Base-by-base conservation (phyloP, 2,888 invertebrate species). In the Torymus auratus region DNA sequence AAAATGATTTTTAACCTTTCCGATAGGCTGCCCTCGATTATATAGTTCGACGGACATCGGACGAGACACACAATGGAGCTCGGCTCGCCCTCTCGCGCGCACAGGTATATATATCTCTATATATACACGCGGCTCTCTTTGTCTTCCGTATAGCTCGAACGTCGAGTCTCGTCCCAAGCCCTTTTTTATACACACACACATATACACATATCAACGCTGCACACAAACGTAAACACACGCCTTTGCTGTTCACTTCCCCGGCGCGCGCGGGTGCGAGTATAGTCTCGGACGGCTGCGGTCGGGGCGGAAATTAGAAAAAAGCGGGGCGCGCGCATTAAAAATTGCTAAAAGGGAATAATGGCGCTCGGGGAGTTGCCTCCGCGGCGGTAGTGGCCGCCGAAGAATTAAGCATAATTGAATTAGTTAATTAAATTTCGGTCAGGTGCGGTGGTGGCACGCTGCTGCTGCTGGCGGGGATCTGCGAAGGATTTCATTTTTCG, bases 1-100 rank as follows among this genome's bases (percentile, higher is more conserved):
- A 85, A 87, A 88, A 87, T 88, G 87, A 89, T 89, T 88, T 89
- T 89, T 88, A 88, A 86, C 85, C 84, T 89, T 89, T 88, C 86
- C 89, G 82, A 87, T 84, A 86, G 88, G 85, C 85, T 84, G 87
- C 84, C 64, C 83, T 83, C 85, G 86, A 87, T 89, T 88, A 84
- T 78, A 83, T 83, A 84, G 83, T 55, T 80, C 80, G 83, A 61
- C 83, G 83, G 82, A 72, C 81, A 81, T 75, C 70, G 69, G 14
- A 53, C 28, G 41, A 28, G 62, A 28, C 28, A 53, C 58, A 78
- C 79, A 79, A 79, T 79, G 73, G 72, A 10, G 17, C 74, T 65
- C 28, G 20, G 73, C 17, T 41, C 55, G 41, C 41, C 58, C 62
- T 20, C 62, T 20, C 61, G 15, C 53, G 55, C 15, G 62, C 23